phyloP scores from a whole-genome alignment of 2,888 invertebrate species.

The Stomorhina lunata region DNA sequence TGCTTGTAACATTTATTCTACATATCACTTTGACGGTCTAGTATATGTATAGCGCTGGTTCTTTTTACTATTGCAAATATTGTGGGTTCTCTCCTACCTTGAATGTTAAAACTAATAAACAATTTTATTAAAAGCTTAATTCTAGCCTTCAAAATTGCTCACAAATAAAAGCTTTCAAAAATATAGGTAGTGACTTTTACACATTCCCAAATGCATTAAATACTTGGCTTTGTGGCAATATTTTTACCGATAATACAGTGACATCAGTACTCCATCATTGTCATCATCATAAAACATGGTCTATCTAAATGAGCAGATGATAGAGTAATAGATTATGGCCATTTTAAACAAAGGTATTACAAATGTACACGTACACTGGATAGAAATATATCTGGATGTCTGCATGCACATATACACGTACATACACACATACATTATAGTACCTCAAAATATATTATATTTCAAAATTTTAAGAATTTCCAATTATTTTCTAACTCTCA shows the following conservation, averaged over 20 bases:
- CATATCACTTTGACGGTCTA: too few relatives aligned
- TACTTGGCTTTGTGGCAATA: conserved; percentile 26
- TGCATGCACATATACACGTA: background rate
- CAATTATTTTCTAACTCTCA: conserved; percentile 33
- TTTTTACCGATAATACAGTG: conserved; percentile 29
- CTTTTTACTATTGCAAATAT: too few relatives aligned
- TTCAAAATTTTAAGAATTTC: conserved; percentile 28
- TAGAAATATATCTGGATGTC: background rate
- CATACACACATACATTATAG: background rate
- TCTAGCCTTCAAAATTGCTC: background rate
- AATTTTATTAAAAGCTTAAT: conserved; percentile 48
- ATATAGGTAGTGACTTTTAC: background rate
- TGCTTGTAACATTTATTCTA: too few relatives aligned
- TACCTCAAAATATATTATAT: background rate
- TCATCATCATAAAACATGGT: conserved; percentile 41
- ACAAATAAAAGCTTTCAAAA: background rate
- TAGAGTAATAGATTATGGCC: conserved; percentile 34
- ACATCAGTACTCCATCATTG: conserved; percentile 55
- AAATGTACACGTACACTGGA: background rate
- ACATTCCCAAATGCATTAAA: conserved; percentile 14
- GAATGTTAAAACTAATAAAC: background rate
- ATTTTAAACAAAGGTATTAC: background rate
- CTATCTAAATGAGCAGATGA: conserved; percentile 47
- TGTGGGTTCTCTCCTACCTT: too few relatives aligned
- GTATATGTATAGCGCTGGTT: too few relatives aligned